Conservation (phyloP, 2,888 invertebrate species). For the Aradus depressus region DNA sequence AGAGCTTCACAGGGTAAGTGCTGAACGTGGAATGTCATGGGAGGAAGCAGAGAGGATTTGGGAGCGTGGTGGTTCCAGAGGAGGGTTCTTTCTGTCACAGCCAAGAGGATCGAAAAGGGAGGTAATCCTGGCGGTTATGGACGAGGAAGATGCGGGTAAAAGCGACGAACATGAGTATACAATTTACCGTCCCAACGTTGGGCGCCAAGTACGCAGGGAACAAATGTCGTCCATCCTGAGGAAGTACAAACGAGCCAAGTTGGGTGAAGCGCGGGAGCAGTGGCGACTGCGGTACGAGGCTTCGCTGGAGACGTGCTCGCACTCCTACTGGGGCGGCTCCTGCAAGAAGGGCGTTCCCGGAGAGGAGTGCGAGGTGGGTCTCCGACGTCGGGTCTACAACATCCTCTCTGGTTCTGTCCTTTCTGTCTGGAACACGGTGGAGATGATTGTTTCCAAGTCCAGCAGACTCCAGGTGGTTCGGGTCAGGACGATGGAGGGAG, state of each 20-base stretch:
- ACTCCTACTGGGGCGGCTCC: slow-evolving; percentile 20
- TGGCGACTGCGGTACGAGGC: slow-evolving; percentile 20
- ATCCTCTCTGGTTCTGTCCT: slow-evolving; percentile 24
- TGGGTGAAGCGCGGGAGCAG: slow-evolving; percentile 11
- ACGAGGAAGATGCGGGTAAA: slow-evolving; percentile 40
- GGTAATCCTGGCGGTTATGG: slow-evolving; percentile 40
- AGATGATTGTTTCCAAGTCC: slow-evolving; percentile 12
- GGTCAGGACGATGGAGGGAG: slow-evolving; percentile 20
- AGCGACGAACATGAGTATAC: slow-evolving; percentile 47
- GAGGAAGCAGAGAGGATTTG: slow-evolving; percentile 42
- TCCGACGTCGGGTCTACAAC: slow-evolving; percentile 20
- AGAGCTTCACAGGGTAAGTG: slow-evolving; percentile 43
- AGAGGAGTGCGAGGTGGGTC: slow-evolving; percentile 19
- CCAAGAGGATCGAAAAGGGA: slow-evolving; percentile 38
- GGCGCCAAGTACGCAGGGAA: slow-evolving; percentile 62
- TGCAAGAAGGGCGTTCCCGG: slow-evolving; percentile 15
- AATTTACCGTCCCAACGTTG: slow-evolving; percentile 74
- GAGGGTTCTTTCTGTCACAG: slow-evolving; percentile 66
- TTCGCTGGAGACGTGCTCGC: slow-evolving; percentile 20
- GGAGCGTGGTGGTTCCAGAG: slow-evolving; percentile 40
- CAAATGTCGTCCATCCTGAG: slow-evolving; percentile 78
- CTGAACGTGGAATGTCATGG: slow-evolving; percentile 47
- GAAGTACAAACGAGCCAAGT: slow-evolving; percentile 72
- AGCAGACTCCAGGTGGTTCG: slow-evolving; percentile 22
- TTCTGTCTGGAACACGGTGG: slow-evolving; percentile 20